These are phyloP conservation scores for Enteromius afrohamiltoni DNA, from an alignment of 2,797 vertebrate species.

Conservation along the genomic window DNA sequence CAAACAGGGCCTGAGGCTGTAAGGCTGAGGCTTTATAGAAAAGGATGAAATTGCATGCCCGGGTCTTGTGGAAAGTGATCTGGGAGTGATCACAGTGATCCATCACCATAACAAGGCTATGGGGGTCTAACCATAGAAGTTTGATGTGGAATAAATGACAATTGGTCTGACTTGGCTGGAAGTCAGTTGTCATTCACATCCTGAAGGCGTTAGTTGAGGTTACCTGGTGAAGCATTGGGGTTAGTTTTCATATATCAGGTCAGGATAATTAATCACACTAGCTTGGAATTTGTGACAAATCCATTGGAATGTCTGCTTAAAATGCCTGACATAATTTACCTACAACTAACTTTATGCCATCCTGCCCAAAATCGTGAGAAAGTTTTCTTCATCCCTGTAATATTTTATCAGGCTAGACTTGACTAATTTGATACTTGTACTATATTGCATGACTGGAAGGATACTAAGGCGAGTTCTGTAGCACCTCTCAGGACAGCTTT, in stretches of 20 bases:
- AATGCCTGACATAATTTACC: constrained; percentile 11
- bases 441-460: not conserved
- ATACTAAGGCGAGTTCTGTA: constrained; percentile 12
- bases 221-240: not conserved
- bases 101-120: constrained; percentile 17
- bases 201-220: not conserved
- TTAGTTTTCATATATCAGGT: constrained; percentile 1
- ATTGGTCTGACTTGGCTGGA: constrained; percentile 15
- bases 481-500: constrained; percentile 14
- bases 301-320: constrained; percentile 22
- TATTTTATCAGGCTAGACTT: constrained; percentile 22
- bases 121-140: not conserved
- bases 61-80: constrained; percentile 24
- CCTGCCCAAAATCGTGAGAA: constrained; percentile 2
- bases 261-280: constrained; percentile 7
- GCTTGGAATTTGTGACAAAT: constrained; percentile 13
- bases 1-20: constrained; percentile 10
- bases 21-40: not conserved
- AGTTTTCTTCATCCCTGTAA: constrained; percentile 15
- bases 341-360: constrained; percentile 7
- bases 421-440: not conserved
- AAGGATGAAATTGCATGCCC: constrained; percentile 25
- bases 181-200: constrained; percentile 32
- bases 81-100: constrained; percentile 43
- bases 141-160: constrained; percentile 7